Evolutionary conservation across 37 sponge, comb jelly and placozoan genomes (phyloP).

Genomic region (Chondrilla cf. caribensis): DNA sequence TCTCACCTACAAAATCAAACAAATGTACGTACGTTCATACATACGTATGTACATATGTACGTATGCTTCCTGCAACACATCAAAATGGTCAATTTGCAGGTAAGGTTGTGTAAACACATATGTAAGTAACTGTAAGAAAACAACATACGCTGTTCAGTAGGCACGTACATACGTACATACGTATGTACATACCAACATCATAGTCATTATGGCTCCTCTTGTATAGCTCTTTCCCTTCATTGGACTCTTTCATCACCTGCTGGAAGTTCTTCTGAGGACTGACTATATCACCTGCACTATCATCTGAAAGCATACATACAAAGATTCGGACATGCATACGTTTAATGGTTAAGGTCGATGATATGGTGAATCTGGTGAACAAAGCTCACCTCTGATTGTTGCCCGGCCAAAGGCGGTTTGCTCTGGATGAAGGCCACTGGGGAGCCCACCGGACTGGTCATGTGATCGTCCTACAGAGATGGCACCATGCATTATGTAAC

Average conservation of each 20-base stretch:
- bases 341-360: too few species aligned
- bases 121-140: too few species aligned
- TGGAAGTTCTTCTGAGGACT: slow-evolving; percentile 72
- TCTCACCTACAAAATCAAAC: slow-evolving; percentile 47
- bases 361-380: too few species aligned
- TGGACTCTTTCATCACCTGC: slow-evolving; percentile 63
- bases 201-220: slow-evolving; percentile 64
- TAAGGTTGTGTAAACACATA: too few species aligned
- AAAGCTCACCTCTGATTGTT: slow-evolving; percentile 36
- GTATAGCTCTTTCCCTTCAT: slow-evolving; percentile 72
- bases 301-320: slow-evolving; percentile 27
- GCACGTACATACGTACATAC: too few species aligned
- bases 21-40: background rate
- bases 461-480: slow-evolving; percentile 45
- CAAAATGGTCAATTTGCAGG: too few species aligned
- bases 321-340: background rate
- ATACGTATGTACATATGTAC: background rate
- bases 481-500: too few species aligned
- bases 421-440: slow-evolving; percentile 36
- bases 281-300: slow-evolving; percentile 77
- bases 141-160: too few species aligned
- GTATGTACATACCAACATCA: slow-evolving; percentile 50
- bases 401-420: slow-evolving; percentile 48
- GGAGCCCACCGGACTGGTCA: slow-evolving; percentile 61
- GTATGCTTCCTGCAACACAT: too few species aligned